phyloP scores from a whole-genome alignment of 2,888 invertebrate genomes.

The Helleia helle region DNA sequence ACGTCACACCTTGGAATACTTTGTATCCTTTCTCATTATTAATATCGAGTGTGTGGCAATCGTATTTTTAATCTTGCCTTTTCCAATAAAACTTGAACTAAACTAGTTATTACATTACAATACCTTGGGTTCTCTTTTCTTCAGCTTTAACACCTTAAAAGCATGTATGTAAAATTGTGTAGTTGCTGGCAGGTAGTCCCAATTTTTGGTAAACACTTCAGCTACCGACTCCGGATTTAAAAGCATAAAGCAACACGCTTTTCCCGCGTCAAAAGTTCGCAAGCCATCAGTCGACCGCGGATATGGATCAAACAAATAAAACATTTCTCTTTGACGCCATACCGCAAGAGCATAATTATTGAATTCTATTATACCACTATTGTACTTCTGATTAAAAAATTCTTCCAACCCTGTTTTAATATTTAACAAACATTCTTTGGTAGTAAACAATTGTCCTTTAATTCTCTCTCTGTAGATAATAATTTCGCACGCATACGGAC shows the following conservation, averaged over 20 bases:
- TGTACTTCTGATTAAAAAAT: slow-evolving; percentile 69
- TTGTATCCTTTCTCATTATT: too few relatives aligned
- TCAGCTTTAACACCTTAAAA: slow-evolving; percentile 72
- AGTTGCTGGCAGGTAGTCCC: slow-evolving; percentile 57
- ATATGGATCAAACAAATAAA: slow-evolving; percentile 78
- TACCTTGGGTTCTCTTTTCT: slow-evolving; percentile 53
- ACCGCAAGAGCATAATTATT: slow-evolving; percentile 73
- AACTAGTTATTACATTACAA: slow-evolving; percentile 12
- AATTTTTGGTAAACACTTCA: slow-evolving; percentile 65
- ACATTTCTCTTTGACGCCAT: slow-evolving; percentile 78
- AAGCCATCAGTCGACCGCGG: slow-evolving; percentile 73
- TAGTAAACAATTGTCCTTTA: slow-evolving; percentile 61
- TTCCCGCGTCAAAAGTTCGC: slow-evolving; percentile 67
- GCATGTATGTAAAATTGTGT: slow-evolving; percentile 74
- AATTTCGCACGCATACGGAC: slow-evolving; percentile 73
- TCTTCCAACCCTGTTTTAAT: slow-evolving; percentile 60
- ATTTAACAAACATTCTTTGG: slow-evolving; percentile 66
- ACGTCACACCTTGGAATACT: too few relatives aligned
- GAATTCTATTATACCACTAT: slow-evolving; percentile 71
- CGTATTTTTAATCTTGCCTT: too few relatives aligned
- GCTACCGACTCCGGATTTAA: slow-evolving; percentile 73
- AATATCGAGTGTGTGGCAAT: too few relatives aligned
- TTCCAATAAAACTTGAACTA: too few relatives aligned
- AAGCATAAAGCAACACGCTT: slow-evolving; percentile 77
- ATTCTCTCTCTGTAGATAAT: slow-evolving; percentile 70